Conservation (phyloP, 2,797 vertebrate genomes). For the Hapalemur alaotrensis region DNA sequence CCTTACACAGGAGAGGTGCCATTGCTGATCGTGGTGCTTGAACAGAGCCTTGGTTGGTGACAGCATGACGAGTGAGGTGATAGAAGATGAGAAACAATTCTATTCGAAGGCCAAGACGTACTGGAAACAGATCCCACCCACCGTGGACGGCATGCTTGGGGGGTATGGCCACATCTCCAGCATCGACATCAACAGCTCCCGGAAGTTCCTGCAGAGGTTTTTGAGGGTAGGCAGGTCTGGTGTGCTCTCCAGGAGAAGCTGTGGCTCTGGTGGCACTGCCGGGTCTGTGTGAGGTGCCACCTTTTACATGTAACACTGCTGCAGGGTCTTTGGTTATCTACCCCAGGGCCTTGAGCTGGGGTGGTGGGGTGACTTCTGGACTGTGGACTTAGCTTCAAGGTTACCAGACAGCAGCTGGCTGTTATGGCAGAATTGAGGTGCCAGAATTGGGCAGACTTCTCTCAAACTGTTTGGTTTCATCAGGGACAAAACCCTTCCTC, state of each 20-base stretch:
- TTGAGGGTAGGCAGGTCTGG: constrained; percentile 89
- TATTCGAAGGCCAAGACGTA: constrained; percentile 95
- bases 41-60: not conserved
- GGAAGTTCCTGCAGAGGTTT: constrained; percentile 94
- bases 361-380: not conserved
- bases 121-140: constrained; percentile 93
- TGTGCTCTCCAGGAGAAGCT: not conserved
- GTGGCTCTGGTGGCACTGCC: not conserved
- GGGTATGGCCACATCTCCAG: constrained; percentile 97
- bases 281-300: not conserved
- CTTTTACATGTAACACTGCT: not conserved
- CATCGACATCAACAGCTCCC: constrained; percentile 95
- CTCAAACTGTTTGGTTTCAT: not conserved
- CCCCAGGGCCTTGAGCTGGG: not conserved
- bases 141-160: constrained; percentile 97
- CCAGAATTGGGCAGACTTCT: not conserved
- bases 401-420: not conserved
- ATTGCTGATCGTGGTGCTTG: not conserved
- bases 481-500: not conserved
- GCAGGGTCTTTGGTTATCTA: not conserved
- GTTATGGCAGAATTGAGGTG: not conserved
- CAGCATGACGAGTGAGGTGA: constrained; percentile 90
- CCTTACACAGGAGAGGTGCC: not conserved
- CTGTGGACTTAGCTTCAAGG: not conserved
- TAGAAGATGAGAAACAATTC: constrained; percentile 89